phyloP scores from a whole-genome alignment of 2,888 invertebrate genomes.

The Xanthia icteritia region DNA sequence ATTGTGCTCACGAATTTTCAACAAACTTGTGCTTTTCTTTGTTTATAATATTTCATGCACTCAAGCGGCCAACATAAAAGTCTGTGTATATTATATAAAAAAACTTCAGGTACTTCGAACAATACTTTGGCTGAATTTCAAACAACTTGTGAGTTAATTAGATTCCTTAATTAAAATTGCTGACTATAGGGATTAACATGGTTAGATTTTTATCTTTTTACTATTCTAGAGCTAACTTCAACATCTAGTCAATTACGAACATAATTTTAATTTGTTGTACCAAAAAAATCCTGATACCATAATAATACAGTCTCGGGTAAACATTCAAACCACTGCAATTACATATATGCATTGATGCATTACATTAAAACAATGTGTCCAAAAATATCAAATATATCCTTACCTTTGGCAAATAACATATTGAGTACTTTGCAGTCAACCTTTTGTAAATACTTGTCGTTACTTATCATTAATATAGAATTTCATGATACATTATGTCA shows the following conservation, averaged over 20 bases:
- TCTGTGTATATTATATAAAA: constrained; percentile 51
- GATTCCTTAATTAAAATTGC: constrained; percentile 52
- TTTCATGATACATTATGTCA: constrained; percentile 58
- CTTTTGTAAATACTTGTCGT: constrained; percentile 64
- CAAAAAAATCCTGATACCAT: constrained; percentile 13
- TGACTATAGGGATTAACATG: constrained; percentile 21
- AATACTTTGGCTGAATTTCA: constrained; percentile 78
- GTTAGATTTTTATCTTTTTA: constrained; percentile 34
- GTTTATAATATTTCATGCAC: constrained; percentile 47
- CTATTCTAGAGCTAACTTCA: constrained; percentile 24
- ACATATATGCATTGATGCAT: constrained; percentile 45
- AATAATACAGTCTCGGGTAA: constrained; percentile 47
- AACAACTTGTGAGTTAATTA: constrained; percentile 55
- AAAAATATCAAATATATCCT: constrained; percentile 68
- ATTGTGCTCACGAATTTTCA: constrained; percentile 64
- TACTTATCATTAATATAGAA: constrained; percentile 54
- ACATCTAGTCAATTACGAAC: constrained; percentile 36
- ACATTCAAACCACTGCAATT: constrained; percentile 39
- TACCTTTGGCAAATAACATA: constrained; percentile 66
- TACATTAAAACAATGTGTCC: constrained; percentile 61
- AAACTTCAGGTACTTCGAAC: constrained; percentile 76
- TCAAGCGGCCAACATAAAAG: constrained; percentile 59
- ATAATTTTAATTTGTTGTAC: constrained; percentile 15
- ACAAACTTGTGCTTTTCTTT: constrained; percentile 62
- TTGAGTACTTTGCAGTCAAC: constrained; percentile 39